These are phyloP conservation scores for Corbicula japonica DNA, from an alignment of 2,888 invertebrate species.

Conservation along the genomic window DNA sequence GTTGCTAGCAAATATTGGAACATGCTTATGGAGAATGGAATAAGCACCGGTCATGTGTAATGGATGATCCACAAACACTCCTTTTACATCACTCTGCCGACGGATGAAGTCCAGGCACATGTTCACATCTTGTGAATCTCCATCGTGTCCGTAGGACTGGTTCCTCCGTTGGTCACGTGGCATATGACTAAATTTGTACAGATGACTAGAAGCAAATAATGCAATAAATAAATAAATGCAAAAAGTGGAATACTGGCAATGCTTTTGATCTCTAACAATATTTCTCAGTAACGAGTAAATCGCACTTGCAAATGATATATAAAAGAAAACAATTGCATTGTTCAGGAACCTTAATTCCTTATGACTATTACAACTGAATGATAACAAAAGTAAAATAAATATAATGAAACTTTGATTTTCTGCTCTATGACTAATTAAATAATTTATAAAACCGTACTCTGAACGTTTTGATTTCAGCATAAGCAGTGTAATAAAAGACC, in stretches of 20 bases:
- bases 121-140: slow-evolving; percentile 68
- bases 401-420: slow-evolving; percentile 33
- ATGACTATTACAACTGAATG: slow-evolving; percentile 75
- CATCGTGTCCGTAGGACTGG: slow-evolving; percentile 66
- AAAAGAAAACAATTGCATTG: slow-evolving; percentile 73
- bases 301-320: slow-evolving; percentile 63
- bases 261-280: slow-evolving; percentile 37
- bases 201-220: slow-evolving; percentile 50
- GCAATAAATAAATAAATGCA: slow-evolving; percentile 43
- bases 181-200: slow-evolving; percentile 29
- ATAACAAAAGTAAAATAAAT: slow-evolving; percentile 54
- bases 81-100: slow-evolving; percentile 75
- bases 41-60: slow-evolving; percentile 75
- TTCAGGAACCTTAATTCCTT: slow-evolving; percentile 80
- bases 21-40: slow-evolving; percentile 73
- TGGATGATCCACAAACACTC: slow-evolving; percentile 75
- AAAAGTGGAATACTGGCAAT: slow-evolving; percentile 35
- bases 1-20: slow-evolving; percentile 72
- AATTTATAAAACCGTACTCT: background rate
- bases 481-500: background rate
- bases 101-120: slow-evolving; percentile 73
- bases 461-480: background rate
- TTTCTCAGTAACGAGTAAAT: slow-evolving; percentile 24
- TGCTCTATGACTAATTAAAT: background rate
- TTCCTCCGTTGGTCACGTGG: slow-evolving; percentile 23